Evolutionary conservation across 2,797 vertebrate genomes (phyloP).

Genomic region (Amblyopsis hoosieri): DNA sequence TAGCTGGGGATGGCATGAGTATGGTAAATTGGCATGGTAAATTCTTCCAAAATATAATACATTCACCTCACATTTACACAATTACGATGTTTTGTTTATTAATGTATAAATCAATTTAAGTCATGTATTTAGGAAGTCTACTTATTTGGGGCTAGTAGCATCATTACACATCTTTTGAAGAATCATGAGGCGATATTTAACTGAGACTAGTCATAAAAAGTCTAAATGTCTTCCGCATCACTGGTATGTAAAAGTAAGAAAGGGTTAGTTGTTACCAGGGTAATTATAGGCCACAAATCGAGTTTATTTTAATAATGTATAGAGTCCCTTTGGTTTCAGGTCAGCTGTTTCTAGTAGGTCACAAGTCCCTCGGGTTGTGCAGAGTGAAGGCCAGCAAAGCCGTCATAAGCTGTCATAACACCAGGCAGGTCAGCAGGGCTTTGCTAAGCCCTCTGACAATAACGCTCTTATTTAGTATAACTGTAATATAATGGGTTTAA

Average conservation of each 20-base stretch:
- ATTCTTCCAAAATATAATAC: background rate
- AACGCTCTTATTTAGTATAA: background rate
- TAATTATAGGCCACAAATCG: conserved; percentile 63
- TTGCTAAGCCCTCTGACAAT: background rate
- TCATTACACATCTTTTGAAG: background rate
- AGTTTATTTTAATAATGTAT: conserved; percentile 15
- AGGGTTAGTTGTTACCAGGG: conserved; percentile 36
- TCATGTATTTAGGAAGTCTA: no score
- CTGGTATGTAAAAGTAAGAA: conserved; percentile 24
- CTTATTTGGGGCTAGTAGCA: background rate
- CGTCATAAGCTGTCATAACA: no score
- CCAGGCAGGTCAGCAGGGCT: no score
- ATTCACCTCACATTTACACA: no score
- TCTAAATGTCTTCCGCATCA: conserved; percentile 20
- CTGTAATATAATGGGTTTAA: no score
- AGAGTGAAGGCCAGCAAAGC: conserved; percentile 10
- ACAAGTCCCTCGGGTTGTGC: conserved; percentile 33
- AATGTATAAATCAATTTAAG: no score
- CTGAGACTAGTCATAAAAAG: background rate
- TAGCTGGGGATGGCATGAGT: background rate
- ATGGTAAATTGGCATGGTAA: background rate
- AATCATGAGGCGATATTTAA: background rate
- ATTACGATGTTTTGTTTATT: no score
- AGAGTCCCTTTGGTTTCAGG: conserved; percentile 46
- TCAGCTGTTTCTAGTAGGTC: conserved; percentile 73